These are phyloP conservation scores for Diplosoma virens DNA, from an alignment of 23 tunicate species.

Conservation along the genomic window DNA sequence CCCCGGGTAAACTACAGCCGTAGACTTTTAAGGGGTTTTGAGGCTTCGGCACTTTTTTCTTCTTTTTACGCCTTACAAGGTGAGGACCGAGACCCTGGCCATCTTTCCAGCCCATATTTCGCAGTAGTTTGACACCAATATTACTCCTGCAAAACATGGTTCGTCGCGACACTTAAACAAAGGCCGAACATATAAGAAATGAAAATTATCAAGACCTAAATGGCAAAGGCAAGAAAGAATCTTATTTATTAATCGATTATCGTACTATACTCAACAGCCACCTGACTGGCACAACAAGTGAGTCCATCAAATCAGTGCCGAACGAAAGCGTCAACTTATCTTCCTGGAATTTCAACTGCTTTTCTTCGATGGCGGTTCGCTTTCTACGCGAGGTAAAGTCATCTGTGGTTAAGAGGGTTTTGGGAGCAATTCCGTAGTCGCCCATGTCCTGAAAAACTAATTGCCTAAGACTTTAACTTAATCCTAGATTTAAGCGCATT, in stretches of 20 bases:
- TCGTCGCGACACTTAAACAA: too few relatives aligned
- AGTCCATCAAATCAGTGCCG: constrained; percentile 60
- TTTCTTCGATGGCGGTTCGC: constrained; percentile 36
- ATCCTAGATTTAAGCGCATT: too few relatives aligned
- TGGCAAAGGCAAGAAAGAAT: too few relatives aligned
- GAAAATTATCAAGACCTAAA: too few relatives aligned
- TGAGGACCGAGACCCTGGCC: constrained; percentile 90
- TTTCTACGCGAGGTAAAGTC: constrained; percentile 33
- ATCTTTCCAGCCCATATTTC: constrained; percentile 87
- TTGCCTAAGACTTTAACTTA: not conserved
- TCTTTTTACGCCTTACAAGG: constrained; percentile 23
- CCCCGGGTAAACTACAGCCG: constrained; percentile 45
- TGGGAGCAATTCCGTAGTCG: constrained; percentile 84
- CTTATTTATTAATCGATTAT: too few relatives aligned
- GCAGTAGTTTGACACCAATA: constrained; percentile 67
- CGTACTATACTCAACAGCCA: too few relatives aligned
- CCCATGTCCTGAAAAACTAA: constrained; percentile 44
- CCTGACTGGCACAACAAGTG: constrained; percentile 63
- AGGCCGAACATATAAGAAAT: too few relatives aligned
- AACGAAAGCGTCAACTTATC: constrained; percentile 59
- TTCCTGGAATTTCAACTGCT: constrained; percentile 36
- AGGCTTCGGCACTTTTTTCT: constrained; percentile 26
- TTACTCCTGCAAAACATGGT: constrained; percentile 62
- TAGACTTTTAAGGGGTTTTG: constrained; percentile 22
- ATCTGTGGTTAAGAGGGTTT: constrained; percentile 29